phyloP scores from a whole-genome alignment of 2,113 vertebrate genomes.

The Silurus meridionalis region DNA sequence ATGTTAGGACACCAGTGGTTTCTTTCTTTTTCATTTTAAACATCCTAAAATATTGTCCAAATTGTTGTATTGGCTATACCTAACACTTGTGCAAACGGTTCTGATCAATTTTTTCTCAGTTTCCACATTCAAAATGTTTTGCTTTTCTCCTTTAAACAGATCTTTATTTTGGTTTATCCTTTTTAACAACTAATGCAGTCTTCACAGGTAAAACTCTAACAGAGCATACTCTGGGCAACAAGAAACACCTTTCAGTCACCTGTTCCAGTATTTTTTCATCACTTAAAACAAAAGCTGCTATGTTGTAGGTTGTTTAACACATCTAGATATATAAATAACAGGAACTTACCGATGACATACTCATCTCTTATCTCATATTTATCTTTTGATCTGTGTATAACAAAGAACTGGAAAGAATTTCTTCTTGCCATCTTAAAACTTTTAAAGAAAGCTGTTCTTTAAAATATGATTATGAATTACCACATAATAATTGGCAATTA shows the following conservation, averaged over 20 bases:
- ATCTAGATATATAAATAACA: neutral
- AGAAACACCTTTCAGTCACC: neutral
- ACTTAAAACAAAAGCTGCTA: neutral
- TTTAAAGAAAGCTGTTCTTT: neutral
- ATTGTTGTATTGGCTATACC: neutral
- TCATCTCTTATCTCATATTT: neutral
- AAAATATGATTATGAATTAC: neutral
- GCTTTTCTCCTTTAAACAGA: neutral
- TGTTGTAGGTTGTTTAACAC: neutral
- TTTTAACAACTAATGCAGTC: neutral
- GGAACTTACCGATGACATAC: neutral
- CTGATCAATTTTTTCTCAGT: neutral
- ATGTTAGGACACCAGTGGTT: neutral
- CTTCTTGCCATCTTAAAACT: neutral
- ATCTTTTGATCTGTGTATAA: neutral
- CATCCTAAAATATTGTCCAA: too few species aligned
- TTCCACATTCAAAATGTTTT: neutral
- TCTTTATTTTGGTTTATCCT: neutral
- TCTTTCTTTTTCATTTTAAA: neutral
- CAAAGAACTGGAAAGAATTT: neutral
- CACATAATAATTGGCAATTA: neutral
- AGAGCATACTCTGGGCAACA: neutral
- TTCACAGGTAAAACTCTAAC: neutral
- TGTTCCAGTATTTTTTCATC: neutral
- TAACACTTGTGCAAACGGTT: neutral